Evolutionary conservation across 1,140 invertebrate genomes (phyloP), one percentile per base, ranked within the genome.

Genomic region (Eulimnadia texana): DNA sequence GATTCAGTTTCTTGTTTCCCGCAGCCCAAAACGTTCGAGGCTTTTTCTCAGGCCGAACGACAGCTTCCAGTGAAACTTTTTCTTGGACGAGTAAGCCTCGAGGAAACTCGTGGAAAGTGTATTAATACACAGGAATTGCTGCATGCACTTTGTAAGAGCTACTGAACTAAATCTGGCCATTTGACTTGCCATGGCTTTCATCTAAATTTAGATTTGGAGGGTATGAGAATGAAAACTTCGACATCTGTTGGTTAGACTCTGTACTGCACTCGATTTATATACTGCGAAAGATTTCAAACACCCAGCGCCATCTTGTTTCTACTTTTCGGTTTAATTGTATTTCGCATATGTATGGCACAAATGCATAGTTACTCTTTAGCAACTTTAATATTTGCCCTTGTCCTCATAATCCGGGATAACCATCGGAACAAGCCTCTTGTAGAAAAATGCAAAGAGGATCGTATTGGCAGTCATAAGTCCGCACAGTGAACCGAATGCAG

Each of bases 401-500:
- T 16, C 33, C 33, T 9, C 6, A 42, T 42, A 9, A 16, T 16
- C 33, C 6, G 33, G 33, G 6, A 16, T 16, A 42, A 9, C 6
- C 16, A 16, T 42, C 16, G 33, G 33, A 9, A 42, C 33, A 6
- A 42, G 33, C 16, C 16, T 42, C 16, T 16, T 42, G 33, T 42
- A 42, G 33, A 9, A 42, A 9, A 16, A 6, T 42, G 16, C 16
- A 16, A 42, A 42, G 16, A 42, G 33, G 16, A 42, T 42, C 33
- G 16, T 42, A 42, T 6, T 16, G 6, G 6, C 33, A 6, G 33
- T 42, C 33, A 42, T 42, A 6, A 42, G 33, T 42, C 6, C 33
- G 33, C 33, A 42, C 6, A 16, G 6, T 42, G 33, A 42, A 42
- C 33, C 78, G 70, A 90, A 91, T 0, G 88, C 88, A 73, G 85